Evolutionary conservation across 2,797 vertebrate species (phyloP).

Genomic region (Alfaro cultratus): DNA sequence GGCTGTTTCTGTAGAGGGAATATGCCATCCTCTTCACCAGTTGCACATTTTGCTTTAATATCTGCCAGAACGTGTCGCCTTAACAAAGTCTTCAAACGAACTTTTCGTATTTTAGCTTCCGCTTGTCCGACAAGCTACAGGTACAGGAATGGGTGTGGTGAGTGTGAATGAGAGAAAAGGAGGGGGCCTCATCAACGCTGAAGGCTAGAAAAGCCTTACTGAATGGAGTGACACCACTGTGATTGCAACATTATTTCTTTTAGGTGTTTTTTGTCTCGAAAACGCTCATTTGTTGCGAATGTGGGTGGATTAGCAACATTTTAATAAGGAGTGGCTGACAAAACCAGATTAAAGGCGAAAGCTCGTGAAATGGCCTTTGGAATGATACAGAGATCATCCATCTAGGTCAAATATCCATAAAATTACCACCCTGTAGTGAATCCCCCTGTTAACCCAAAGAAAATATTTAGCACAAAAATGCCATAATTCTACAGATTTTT

Average conservation of each 20-base stretch:
- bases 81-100: neutral
- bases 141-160: constrained; percentile 78
- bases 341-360: neutral
- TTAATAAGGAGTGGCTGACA: neutral
- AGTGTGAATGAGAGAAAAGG: constrained; percentile 8
- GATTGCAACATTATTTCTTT: neutral
- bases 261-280: neutral
- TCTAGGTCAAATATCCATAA: neutral
- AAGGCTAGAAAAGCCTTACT: neutral
- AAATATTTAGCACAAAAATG: neutral
- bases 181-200: neutral
- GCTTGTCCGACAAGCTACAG: constrained; percentile 55
- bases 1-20: neutral
- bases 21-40: accelerated
- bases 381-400: neutral
- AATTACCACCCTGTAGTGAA: neutral
- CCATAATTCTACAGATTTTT: neutral
- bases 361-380: neutral
- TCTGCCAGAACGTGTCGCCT: neutral
- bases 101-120: constrained; percentile 20
- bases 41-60: accelerated
- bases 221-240: neutral
- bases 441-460: neutral
- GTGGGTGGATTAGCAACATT: neutral
- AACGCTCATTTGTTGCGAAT: neutral